Evolutionary conservation across 2,113 vertebrate species (phyloP), one percentile per base, ranked within the genome.

Genomic region (Dipodomys spectabilis): DNA sequence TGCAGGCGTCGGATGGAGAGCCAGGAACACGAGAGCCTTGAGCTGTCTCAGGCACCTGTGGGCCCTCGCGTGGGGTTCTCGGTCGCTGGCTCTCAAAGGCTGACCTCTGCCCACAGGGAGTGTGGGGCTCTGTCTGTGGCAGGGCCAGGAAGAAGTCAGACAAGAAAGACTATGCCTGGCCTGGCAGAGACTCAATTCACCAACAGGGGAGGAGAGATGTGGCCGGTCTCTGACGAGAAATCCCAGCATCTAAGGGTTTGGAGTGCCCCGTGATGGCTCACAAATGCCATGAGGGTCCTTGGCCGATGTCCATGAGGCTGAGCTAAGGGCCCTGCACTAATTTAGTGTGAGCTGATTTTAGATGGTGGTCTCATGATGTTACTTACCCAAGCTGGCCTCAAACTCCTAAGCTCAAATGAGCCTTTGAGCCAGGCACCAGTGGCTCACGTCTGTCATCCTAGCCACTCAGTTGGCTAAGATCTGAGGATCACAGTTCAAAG

Each of bases 41-140:
- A 49, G 8, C 15, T 27, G 22, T 82, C 82, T 12, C 13, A 6
- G 20, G 7, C 27, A 18, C 3, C n/a, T 7, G 7, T 5, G 49
- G 28, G 28, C 13, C 32, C 49, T 18, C 1, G 5, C 19, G 49
- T 49, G 6, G 35, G 71, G 30, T 13, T 49, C 75, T 81, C 35
- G 12, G 62, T 5, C 3, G 16, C 60, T 62, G 16, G 16, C 16
- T 22, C 60, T 0, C 35, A 4, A 7, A 35, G n/a, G 27, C 25
- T 19, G 7, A 16, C 9, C 53, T 25, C 20, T 1, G 20, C 9
- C n/a, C 44, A 0, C 4, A 5, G 22, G 4, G 45, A 7, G 25
- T 28, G 1, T 64, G 8, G 35, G 68, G 19, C 45, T 45, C 0
- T 11, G 0, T n/a, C 57, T 13, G 45, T 44, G 30, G 45, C 57